A percentile compares a stretch with the other conserved stretches of the same genome.
phyloP scores from a whole-genome alignment of 2,113 vertebrate genomes.

The Tor tambroides region DNA sequence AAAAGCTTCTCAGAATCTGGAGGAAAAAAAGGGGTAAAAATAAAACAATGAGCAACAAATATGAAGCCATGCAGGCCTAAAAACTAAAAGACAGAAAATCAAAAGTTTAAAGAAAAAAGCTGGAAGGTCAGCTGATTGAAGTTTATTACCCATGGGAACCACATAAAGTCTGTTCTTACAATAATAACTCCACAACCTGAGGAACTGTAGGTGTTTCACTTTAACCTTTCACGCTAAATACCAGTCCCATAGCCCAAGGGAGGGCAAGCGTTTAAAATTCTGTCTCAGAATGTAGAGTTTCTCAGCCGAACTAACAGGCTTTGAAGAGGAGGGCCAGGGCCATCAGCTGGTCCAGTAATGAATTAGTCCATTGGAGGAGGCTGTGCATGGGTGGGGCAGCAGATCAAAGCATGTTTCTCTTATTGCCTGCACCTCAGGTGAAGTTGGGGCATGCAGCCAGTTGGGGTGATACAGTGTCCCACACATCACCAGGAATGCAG shows the following conservation, averaged over 20 bases:
- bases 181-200: slow-evolving; percentile 18
- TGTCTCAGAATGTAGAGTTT: slow-evolving; percentile 73
- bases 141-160: slow-evolving; percentile 35
- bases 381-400: slow-evolving; percentile 72
- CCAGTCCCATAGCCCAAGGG: slow-evolving; percentile 70
- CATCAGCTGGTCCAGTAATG: slow-evolving; percentile 65
- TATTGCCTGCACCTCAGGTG: slow-evolving; percentile 69
- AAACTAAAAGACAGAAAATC: neutral
- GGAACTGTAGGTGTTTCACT: slow-evolving; percentile 68
- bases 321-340: slow-evolving; percentile 67
- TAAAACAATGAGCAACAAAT: neutral
- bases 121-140: neutral
- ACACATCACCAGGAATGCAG: slow-evolving; percentile 29
- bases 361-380: slow-evolving; percentile 70
- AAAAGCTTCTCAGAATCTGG: neutral
- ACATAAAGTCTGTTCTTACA: neutral
- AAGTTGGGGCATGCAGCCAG: slow-evolving; percentile 72
- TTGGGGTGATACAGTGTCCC: slow-evolving; percentile 51
- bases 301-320: slow-evolving; percentile 59
- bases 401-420: slow-evolving; percentile 74
- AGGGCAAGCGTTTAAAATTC: slow-evolving; percentile 69
- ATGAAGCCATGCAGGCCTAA: neutral
- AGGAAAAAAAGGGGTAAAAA: neutral
- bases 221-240: slow-evolving; percentile 73
- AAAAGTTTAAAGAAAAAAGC: neutral